Percentiles rank a stretch among this genome's conserved stretches.
phyloP scores from a whole-genome alignment of 2,797 vertebrate species.

The Apogon hyalosoma region DNA sequence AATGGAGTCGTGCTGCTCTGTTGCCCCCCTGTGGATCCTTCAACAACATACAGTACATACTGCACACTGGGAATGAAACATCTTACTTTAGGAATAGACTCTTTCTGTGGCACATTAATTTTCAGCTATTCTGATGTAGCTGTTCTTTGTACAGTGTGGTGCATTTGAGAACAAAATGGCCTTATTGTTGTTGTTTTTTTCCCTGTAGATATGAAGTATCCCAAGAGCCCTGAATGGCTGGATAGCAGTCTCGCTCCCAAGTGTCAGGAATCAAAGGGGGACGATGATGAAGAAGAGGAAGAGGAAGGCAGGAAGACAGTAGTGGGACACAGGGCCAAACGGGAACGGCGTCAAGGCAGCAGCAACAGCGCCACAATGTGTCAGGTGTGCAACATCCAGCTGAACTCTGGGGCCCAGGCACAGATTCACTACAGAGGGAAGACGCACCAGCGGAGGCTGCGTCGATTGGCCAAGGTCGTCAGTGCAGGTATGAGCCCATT shows the following conservation, averaged over 20 bases:
- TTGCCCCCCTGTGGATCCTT: constrained; percentile 78
- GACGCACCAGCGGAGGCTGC: constrained; percentile 94
- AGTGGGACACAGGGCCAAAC: constrained; percentile 82
- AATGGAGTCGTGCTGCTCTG: constrained; percentile 50
- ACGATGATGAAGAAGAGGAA: constrained; percentile 58
- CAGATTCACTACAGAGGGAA: constrained; percentile 96
- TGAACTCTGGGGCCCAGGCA: constrained; percentile 93
- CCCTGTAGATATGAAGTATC: constrained; percentile 89
- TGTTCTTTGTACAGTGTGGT: too few relatives aligned
- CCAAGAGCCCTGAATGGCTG: constrained; percentile 80
- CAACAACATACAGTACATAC: constrained; percentile 34
- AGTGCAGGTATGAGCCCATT: constrained; percentile 82
- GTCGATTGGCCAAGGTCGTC: constrained; percentile 86
- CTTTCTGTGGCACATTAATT: background rate
- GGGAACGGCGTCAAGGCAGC: constrained; percentile 87
- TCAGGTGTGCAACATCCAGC: constrained; percentile 93
- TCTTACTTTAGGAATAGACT: background rate
- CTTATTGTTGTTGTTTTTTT: background rate
- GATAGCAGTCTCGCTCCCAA: constrained; percentile 65
- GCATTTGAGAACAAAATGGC: too few relatives aligned
- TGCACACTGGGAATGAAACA: constrained; percentile 1
- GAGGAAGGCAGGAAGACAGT: constrained; percentile 64
- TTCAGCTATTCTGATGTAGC: background rate
- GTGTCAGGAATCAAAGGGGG: constrained; percentile 50
- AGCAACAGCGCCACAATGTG: constrained; percentile 90